Base-by-base conservation (phyloP, 2,113 vertebrate genomes). In the Lanius collurio region DNA sequence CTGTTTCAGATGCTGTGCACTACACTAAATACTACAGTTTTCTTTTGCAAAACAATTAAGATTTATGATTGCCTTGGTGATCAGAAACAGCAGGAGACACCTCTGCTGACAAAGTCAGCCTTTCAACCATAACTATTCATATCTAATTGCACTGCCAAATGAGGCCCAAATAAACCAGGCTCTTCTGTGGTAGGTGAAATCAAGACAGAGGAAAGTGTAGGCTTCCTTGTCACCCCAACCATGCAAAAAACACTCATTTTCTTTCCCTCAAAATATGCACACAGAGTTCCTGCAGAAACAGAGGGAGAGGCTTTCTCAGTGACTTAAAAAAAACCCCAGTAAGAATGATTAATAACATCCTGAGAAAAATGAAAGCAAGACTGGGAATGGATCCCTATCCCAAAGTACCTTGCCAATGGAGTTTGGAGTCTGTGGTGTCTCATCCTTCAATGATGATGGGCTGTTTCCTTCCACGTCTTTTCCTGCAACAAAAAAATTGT, bases 381-480 rank as follows among this genome's bases (percentile, higher is more conserved):
- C 33, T 46, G 55, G 67, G 60, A 85, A 57, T 30, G 17, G 31
- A 41, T 83, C 37, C 77, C 69, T 92, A 86, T 53, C 81, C 85
- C 81, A 82, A 35, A 83, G 90, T 98, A 99, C 98, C 98, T 98
- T 98, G 53, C 98, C 98, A 98, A 98, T 96, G 56, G 99, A 98
- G 94, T 98, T 98, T 35, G 98, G 99, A 77, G 98, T 98, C 71
- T 98, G 98, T 57, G 98, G 99, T 94, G 98, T 98, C 93, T 99
- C 99, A 87, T 99, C 98, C 95, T 97, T 98, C 88, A 98, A 85
- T 13, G 95, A 95, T 0, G 97, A 85, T 4, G 97, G 96, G 65
- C 98, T 98, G 87, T 98, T 98, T 91, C 97, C 97, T 96, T 99
- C 99, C 94, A 98, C 96, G 8, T 99, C 99, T 97, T 98, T 99